Base-by-base conservation (phyloP, 2,113 vertebrate species). In the Tichodroma muraria region DNA sequence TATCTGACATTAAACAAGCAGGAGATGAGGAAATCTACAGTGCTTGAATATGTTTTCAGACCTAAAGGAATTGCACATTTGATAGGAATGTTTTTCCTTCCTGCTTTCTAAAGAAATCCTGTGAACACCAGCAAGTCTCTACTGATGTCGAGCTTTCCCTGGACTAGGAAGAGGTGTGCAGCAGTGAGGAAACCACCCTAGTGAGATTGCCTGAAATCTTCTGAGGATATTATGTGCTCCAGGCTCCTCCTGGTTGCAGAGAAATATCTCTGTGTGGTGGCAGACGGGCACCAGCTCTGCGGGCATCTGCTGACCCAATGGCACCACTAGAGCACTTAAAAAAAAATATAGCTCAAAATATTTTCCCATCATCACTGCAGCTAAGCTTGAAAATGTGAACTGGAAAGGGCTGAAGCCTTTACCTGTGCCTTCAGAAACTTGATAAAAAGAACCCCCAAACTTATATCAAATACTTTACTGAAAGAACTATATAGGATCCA, bases 301-400 rank as follows among this genome's bases (percentile, higher is more conserved):
- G 1, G 42, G 49, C 0, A 0, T 17, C 70, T 3, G 1, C 59
- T 60, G 33, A 84, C 44, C 35, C 60, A 64, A 33, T 0, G 0
- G 42, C 42, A 35, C 25, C 70, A 52, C 18, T 9, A 33, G 2
- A 79, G 18, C 40, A 45, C 44, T 89, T 40, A 2, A 69, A 72
- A 79, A 63, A 80, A 63, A 37, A 65, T 4, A 45, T 4, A 6
- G 9, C 18, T 53, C 15, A 57, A 56, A 81, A 16, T 5, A 17
- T 73, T 50, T 65, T 50, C 5, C n/a, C 0, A 0, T 63, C 31
- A 30, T 50, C 18, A 19, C 11, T 59, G n/a, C 54, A 52, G 63
- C 42, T 47, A 22, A 78, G 9, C 24, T 78, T 78, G 25, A 90
- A 86, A 90, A 80, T 9, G 38, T 21, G n/a, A 90, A 54, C 33